A percentile compares a stretch with the other conserved stretches of the same genome.
phyloP scores from a whole-genome alignment of 2,888 invertebrate genomes.

The Brachyopa scutellaris region DNA sequence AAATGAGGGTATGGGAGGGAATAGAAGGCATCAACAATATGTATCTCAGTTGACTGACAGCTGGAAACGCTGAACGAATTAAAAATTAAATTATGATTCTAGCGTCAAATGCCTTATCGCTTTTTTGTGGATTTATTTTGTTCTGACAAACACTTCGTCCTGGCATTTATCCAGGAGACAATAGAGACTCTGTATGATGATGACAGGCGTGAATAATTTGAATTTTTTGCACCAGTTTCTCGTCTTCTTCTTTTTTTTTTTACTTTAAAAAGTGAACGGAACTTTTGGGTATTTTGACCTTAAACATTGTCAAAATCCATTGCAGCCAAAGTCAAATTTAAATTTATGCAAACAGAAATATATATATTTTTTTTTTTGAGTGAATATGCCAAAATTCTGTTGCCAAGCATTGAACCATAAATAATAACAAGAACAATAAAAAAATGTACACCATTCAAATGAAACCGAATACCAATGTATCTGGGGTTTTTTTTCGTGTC shows the following conservation, averaged over 20 bases:
- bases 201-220: slow-evolving; percentile 58
- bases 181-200: slow-evolving; percentile 29
- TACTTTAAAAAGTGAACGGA: background rate
- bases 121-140: slow-evolving; percentile 31
- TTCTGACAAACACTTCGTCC: slow-evolving; percentile 6
- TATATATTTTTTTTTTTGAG: background rate
- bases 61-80: slow-evolving; percentile 35
- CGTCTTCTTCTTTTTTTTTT: background rate
- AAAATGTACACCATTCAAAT: background rate
- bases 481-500: slow-evolving; percentile 15
- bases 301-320: slow-evolving; percentile 13
- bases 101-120: slow-evolving; percentile 33
- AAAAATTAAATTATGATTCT: background rate
- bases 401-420: slow-evolving; percentile 41
- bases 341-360: slow-evolving; percentile 44
- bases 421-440: slow-evolving; percentile 18
- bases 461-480: slow-evolving; percentile 33
- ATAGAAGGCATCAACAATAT: slow-evolving; percentile 42
- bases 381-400: slow-evolving; percentile 36
- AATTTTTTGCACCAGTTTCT: slow-evolving; percentile 1
- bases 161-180: slow-evolving; percentile 37
- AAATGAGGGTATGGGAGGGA: background rate
- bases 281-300: background rate
- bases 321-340: background rate
- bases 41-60: slow-evolving; percentile 56